phyloP scores from a whole-genome alignment of 2,888 invertebrate genomes.

The Lasioglossum zephyrum region DNA sequence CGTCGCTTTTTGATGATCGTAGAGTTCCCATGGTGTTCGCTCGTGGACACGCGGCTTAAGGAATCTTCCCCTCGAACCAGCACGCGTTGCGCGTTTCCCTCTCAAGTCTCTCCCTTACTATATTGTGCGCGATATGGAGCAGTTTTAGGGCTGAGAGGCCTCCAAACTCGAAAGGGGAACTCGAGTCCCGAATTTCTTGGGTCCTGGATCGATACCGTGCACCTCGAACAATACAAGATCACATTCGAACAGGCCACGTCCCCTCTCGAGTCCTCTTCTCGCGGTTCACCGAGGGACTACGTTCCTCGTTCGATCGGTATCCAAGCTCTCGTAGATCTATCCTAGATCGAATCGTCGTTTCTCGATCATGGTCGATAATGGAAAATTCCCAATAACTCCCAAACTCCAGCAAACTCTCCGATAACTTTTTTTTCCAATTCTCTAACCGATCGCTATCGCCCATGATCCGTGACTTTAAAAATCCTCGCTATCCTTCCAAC shows the following conservation, averaged over 20 bases:
- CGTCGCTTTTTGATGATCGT: background rate
- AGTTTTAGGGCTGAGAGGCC: conserved; percentile 9
- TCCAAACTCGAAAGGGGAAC: conserved; percentile 8
- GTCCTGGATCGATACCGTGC: background rate
- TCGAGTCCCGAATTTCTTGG: background rate
- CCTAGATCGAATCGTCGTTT: conserved; percentile 10
- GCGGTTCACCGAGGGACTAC: conserved; percentile 66
- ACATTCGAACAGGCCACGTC: background rate
- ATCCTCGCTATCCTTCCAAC: background rate
- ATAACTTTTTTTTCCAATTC: too few relatives aligned
- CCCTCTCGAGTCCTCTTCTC: conserved; percentile 15
- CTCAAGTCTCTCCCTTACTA: conserved; percentile 15
- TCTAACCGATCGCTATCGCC: too few relatives aligned
- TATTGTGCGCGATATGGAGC: conserved; percentile 46
- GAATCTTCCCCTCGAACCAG: background rate
- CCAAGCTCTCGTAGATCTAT: background rate
- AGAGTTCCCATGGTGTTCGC: background rate
- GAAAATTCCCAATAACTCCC: too few relatives aligned
- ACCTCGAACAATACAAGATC: background rate
- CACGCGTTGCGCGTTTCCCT: conserved; percentile 32
- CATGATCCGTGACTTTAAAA: too few relatives aligned
- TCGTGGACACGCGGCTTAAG: background rate
- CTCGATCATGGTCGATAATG: conserved; percentile 25
- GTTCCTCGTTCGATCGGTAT: conserved; percentile 37
- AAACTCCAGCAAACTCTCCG: too few relatives aligned